Base-by-base conservation (phyloP, 2,113 vertebrate genomes). In the Actenoides lindsayi region DNA sequence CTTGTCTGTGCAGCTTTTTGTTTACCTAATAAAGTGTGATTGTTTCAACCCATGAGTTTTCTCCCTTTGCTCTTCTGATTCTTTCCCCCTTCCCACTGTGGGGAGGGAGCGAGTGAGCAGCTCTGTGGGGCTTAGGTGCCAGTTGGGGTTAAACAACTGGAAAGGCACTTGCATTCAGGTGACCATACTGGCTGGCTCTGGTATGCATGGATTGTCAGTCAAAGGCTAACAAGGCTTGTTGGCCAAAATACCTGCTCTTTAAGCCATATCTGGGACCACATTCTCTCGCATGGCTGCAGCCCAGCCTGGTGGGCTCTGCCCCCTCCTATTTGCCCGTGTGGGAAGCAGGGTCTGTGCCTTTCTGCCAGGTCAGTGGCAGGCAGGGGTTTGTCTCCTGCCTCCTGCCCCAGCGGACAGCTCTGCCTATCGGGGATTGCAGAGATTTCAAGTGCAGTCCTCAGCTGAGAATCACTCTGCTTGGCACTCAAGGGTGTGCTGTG, bases 301-400 rank as follows among this genome's bases (percentile, higher is more conserved):
- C 54, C 87, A 86, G 33, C 16, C 57, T 27, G 21, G 6, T 24
- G 9, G 16, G 5, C 31, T 79, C 39, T 87, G 51, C 33, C 23
- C 33, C 37, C 3, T 0, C 16, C 27, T 3, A 2, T 60, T 84
- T 4, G 13, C 16, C 28, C 4, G 0, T 2, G 3, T 35, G 19
- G 50, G 21, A 13, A 68, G 17, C 30, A 33, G 35, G 4, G 57
- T 3, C 25, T 68, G 62, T 0, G 1, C 16, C 27, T 33, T 53
- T 51, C 51, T 80, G 41, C 31, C 48, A 9, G 20, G 54, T 33
- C 42, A n/a, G 56, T 7, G 23, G 14, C 73, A 81, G 46, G 24
- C 41, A 90, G 67, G 50, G 53, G 8, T 91, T 39, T 84, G 12
- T 28, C 37, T 44, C 25, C 64, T 63, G 41, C 20, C 31, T 35